Evolutionary conservation across 1,140 invertebrate species (phyloP).

Genomic region (Drosophila punjabiensis): DNA sequence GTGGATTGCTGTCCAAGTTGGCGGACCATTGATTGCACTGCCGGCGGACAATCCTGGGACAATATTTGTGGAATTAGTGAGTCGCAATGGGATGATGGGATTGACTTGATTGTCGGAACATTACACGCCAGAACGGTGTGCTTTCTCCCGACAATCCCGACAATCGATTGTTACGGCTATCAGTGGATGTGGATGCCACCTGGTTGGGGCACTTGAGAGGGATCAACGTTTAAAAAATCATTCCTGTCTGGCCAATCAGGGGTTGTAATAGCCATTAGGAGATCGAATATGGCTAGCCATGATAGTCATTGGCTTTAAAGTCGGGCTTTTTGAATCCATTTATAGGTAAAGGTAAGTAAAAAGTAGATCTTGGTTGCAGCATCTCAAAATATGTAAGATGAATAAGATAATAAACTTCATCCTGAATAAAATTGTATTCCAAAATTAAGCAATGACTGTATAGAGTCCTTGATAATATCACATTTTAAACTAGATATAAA

Average conservation of each 20-base stretch:
- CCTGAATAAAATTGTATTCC: background rate
- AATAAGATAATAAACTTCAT: background rate
- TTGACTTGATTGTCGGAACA: constrained; percentile 39
- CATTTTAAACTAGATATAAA: background rate
- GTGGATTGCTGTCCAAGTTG: constrained; percentile 52
- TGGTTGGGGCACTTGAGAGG: background rate
- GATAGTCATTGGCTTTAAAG: background rate
- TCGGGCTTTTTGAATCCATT: background rate
- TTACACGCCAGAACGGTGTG: constrained; percentile 14
- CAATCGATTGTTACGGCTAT: constrained; percentile 26
- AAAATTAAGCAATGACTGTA: background rate
- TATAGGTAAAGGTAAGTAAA: too few relatives aligned
- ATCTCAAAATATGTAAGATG: too few relatives aligned
- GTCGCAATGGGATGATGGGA: constrained; percentile 41
- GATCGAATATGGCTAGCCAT: constrained; percentile 7
- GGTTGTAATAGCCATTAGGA: constrained; percentile 12
- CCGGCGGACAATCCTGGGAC: constrained; percentile 42
- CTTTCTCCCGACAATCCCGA: constrained; percentile 1
- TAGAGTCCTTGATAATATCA: too few relatives aligned
- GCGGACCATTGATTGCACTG: constrained; percentile 63
- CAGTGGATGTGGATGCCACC: constrained; percentile 4
- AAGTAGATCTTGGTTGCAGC: background rate
- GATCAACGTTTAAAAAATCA: constrained; percentile 15
- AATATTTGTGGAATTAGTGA: constrained; percentile 76
- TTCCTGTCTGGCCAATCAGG: constrained; percentile 21